Base-by-base conservation (phyloP, 2,797 vertebrate genomes). In the Takifugu ocellatus region DNA sequence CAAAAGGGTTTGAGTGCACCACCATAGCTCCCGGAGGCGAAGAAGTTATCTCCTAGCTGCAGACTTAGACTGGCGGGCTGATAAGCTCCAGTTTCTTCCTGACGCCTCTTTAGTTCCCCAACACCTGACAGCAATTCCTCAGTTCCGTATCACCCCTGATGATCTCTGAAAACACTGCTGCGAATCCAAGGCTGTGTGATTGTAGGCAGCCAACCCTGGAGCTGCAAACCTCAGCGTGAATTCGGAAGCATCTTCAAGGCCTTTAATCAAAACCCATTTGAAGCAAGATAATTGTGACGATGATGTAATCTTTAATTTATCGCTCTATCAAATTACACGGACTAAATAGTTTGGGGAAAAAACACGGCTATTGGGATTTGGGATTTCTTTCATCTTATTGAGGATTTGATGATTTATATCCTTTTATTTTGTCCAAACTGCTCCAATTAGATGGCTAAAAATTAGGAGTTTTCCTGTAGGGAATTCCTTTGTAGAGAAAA, bases 31-130 rank as follows among this genome's bases (percentile, higher is more conserved):
- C 77, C 74, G 75, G 50, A 72, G 71, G 81, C 70, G 12, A 68
- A 72, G 75, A 59, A 67, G 86, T 89, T 87, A 91, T 90, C 87
- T 83, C 54, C 2, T 70, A 88, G 88, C 89, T 92, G 63, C 84
- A 86, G 82, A 79, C 84, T 68, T 65, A 80, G 83, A 79, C 84
- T 69, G 77, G 76, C 82, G 79, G 72, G 76, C 73, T 78, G 82
- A 77, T 83, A 77, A 80, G 81, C 78, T 82, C 76, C 81, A 80
- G 68, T 78, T 82, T 88, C 81, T 85, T 62, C 70, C 71, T 59
- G 79, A 82, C 54, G 70, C 79, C 66, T 86, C 84, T 87, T 39
- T 88, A 90, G 85, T 89, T 90, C 78, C 67, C 70, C 63, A 75
- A 78, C 89, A 87, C 86, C 87, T 86, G 82, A 75, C 43, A 55